Evolutionary conservation across 1,140 invertebrate species (phyloP).

Genomic region (Argopecten irradians): DNA sequence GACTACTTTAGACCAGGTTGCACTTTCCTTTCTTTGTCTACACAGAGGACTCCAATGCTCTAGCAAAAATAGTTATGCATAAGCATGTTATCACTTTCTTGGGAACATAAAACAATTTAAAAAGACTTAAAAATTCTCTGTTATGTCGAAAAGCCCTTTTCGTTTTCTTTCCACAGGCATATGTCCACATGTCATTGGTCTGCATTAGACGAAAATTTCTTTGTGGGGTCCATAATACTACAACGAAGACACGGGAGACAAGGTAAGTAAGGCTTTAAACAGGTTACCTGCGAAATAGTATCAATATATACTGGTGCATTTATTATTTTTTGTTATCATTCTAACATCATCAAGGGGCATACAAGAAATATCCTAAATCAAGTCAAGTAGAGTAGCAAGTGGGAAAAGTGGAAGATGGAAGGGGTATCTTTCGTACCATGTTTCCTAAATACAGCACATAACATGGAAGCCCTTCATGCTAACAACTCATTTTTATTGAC

Average conservation of each 20-base stretch:
- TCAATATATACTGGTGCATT: too few species aligned
- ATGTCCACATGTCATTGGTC: neutral
- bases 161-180: neutral
- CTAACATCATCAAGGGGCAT: too few species aligned
- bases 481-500: too few species aligned
- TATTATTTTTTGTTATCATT: too few species aligned
- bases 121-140: neutral
- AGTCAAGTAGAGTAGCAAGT: too few species aligned
- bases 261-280: too few species aligned
- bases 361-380: too few species aligned
- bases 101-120: neutral
- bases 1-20: neutral
- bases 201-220: neutral
- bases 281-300: too few species aligned
- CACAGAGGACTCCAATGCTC: neutral
- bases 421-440: too few species aligned
- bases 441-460: too few species aligned
- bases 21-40: neutral
- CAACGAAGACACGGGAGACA: neutral
- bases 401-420: too few species aligned
- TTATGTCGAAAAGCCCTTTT: neutral
- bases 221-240: neutral
- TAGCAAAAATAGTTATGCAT: neutral
- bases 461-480: too few species aligned
- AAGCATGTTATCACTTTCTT: neutral